Percentiles rank a stretch among this genome's conserved stretches.
These are phyloP conservation scores for Melieria crassipennis DNA, from an alignment of 2,888 invertebrate species.

Conservation along the genomic window DNA sequence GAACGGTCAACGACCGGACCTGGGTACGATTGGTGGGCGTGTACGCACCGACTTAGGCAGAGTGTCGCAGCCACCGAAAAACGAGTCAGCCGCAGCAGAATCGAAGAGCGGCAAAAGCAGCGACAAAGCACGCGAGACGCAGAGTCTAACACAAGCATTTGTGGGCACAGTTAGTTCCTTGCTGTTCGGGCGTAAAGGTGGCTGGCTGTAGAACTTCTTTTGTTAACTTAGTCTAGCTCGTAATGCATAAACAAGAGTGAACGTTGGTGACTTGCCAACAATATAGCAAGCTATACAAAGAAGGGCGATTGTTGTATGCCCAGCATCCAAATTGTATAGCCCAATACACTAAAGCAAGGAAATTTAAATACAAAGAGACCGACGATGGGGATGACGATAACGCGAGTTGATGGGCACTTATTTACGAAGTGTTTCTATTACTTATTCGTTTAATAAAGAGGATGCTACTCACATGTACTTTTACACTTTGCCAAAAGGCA, in stretches of 20 bases:
- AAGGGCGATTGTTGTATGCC: neutral
- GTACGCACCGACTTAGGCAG: slow-evolving; percentile 57
- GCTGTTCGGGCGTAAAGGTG: slow-evolving; percentile 87
- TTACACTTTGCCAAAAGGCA: neutral
- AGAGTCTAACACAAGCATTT: slow-evolving; percentile 66
- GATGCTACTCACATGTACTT: neutral
- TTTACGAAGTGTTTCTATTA: slow-evolving; percentile 9
- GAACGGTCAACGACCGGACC: slow-evolving; percentile 69
- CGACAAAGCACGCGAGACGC: slow-evolving; percentile 13
- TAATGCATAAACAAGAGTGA: slow-evolving; percentile 5
- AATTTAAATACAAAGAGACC: slow-evolving; percentile 18
- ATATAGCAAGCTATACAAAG: neutral
- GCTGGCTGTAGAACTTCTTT: slow-evolving; percentile 71
- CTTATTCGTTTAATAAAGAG: neutral
- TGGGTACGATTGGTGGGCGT: slow-evolving; percentile 69
- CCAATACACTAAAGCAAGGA: neutral
- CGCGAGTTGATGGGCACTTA: slow-evolving; percentile 11
- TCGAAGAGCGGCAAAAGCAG: slow-evolving; percentile 36
- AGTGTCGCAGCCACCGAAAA: slow-evolving; percentile 38
- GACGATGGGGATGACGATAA: slow-evolving; percentile 8
- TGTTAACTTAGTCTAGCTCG: slow-evolving; percentile 18
- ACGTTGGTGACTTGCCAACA: neutral
- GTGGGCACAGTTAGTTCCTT: slow-evolving; percentile 82
- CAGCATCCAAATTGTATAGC: neutral
- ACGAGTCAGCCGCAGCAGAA: slow-evolving; percentile 26